Evolutionary conservation across 2,113 vertebrate genomes (phyloP).

Genomic region (Sylvicapra grimmia): DNA sequence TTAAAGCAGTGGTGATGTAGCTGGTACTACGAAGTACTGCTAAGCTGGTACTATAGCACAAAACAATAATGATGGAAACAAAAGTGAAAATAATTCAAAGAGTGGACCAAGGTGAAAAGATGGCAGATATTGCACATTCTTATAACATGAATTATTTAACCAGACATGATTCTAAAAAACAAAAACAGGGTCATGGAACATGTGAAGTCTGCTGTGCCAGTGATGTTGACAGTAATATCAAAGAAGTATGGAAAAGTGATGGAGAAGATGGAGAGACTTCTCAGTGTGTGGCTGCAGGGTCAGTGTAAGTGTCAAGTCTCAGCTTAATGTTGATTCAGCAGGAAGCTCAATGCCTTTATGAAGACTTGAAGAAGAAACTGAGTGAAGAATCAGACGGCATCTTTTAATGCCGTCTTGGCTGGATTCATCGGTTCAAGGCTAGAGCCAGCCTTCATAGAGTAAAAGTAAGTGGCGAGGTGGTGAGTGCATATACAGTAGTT

Average conservation of each 20-base stretch:
- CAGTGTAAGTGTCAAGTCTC: neutral
- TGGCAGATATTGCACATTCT: neutral
- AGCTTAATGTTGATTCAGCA: neutral
- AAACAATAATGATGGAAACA: neutral
- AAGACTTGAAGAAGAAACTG: neutral
- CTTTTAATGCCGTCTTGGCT: neutral
- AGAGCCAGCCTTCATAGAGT: neutral
- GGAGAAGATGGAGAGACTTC: neutral
- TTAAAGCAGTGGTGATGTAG: neutral
- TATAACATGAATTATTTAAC: neutral
- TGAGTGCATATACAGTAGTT: neutral
- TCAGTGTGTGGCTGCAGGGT: neutral
- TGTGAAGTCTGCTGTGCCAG: neutral
- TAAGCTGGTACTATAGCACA: neutral
- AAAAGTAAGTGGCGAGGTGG: neutral
- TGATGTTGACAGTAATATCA: neutral
- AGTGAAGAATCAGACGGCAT: neutral
- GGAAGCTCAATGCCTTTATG: neutral
- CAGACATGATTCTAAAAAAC: neutral
- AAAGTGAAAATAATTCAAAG: neutral
- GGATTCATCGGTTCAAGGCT: neutral
- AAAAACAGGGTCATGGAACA: neutral
- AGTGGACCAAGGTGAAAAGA: neutral
- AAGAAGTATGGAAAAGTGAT: neutral
- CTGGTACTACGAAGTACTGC: neutral